phyloP scores from a whole-genome alignment of 2,113 vertebrate species.

The Pimephales promelas region DNA sequence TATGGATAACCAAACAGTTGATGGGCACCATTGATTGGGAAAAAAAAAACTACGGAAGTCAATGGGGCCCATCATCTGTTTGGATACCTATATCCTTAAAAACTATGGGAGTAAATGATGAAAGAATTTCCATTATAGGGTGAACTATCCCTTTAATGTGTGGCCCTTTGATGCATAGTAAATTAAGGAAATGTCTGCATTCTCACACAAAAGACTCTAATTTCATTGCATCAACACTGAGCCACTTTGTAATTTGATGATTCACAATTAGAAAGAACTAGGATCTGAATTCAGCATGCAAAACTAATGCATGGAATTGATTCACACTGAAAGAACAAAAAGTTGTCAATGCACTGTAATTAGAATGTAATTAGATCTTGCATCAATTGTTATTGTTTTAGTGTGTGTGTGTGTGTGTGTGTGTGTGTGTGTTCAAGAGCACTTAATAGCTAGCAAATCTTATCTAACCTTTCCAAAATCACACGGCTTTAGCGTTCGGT shows the following conservation, averaged over 20 bases:
- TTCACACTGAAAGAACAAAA: too few relatives aligned
- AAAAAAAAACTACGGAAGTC: too few relatives aligned
- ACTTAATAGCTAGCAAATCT: background rate
- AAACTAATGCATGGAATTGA: background rate
- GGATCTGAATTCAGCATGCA: background rate
- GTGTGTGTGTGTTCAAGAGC: background rate
- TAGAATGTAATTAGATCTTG: background rate
- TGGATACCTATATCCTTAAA: too few relatives aligned
- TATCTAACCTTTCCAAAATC: conserved; percentile 18
- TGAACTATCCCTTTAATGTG: too few relatives aligned
- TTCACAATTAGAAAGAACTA: background rate
- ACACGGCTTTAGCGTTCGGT: conserved; percentile 70
- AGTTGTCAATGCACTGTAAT: background rate
- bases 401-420: too few relatives aligned
- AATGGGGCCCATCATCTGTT: too few relatives aligned
- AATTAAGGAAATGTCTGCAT: background rate
- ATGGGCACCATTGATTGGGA: too few relatives aligned
- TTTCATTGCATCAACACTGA: conserved; percentile 2
- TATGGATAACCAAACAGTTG: too few relatives aligned
- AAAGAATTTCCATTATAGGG: too few relatives aligned
- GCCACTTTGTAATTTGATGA: conserved; percentile 9
- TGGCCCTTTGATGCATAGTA: background rate
- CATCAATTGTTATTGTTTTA: conserved; percentile 1
- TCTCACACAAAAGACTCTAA: conserved; percentile 6
- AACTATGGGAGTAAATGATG: too few relatives aligned